These are phyloP conservation scores for Graptemys geographica DNA, from an alignment of 2,797 vertebrate genomes.

Conservation along the genomic window DNA sequence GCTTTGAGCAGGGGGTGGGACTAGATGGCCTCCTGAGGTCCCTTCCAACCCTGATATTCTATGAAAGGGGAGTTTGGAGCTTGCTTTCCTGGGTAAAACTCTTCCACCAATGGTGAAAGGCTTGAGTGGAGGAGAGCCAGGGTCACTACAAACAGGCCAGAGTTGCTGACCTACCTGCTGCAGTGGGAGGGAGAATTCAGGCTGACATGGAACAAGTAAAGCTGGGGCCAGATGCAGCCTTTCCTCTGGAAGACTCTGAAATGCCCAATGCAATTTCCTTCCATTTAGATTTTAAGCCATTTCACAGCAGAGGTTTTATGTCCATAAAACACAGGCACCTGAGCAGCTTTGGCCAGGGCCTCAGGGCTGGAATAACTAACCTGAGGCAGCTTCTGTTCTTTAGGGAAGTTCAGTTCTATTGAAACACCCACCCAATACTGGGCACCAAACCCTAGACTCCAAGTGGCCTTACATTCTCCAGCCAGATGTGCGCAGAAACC, in stretches of 20 bases:
- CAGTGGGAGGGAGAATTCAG: fast-evolving
- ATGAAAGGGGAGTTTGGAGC: not conserved
- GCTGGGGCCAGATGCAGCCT: not conserved
- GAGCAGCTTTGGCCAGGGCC: not conserved
- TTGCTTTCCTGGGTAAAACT: not conserved
- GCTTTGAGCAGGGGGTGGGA: no score
- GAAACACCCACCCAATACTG: not conserved
- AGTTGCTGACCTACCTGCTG: not conserved
- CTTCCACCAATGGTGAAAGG: not conserved
- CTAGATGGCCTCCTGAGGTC: no score
- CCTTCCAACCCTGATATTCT: no score
- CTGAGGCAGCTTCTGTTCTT: not conserved
- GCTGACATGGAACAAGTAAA: not conserved
- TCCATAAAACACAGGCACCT: not conserved
- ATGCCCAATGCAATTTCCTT: not conserved
- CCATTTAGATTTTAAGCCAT: not conserved
- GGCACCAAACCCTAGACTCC: not conserved
- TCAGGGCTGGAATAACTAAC: not conserved
- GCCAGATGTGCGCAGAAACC: not conserved
- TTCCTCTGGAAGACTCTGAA: not conserved
- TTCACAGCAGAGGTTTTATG: not conserved
- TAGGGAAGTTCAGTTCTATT: not conserved
- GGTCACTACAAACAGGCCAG: not conserved
- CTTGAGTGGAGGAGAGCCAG: not conserved
- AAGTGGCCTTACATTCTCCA: not conserved